Evolutionary conservation across 2,888 invertebrate genomes (phyloP), one percentile per base, ranked within the genome.

Genomic region (Drosophila incognita): DNA sequence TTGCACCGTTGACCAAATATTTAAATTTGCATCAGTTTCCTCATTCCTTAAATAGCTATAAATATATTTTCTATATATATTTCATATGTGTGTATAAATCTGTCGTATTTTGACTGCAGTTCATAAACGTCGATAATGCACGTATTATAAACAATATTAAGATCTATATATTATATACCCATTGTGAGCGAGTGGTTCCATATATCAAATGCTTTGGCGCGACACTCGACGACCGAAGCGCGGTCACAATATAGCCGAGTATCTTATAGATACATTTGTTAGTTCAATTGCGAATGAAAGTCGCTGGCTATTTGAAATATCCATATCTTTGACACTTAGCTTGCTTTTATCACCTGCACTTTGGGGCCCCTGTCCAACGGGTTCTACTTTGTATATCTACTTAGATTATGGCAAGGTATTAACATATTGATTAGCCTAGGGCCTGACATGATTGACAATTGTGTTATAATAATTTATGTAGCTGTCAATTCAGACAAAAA

Each of bases 391-490:
- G 18, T 21, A 13, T 13, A 46, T 46, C 1, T 35, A 52, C 49
- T 42, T 11, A 38, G 73, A 60, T 65, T 62, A 31, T 11, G 38
- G 57, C 53, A 36, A 21, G 54, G 51, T 53, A 89, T 87, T 85
- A 78, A 73, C 89, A 89, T 85, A 85, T 82, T 89, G 85, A 87
- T 89, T 85, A 80, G 89, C 85, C 85, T 82, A 87, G 82, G 89
- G 87, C 82, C 60, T 70, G 87, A 76, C 67, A 73, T 87, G 87
- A 87, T 87, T 87, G 87, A 87, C 87, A 87, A 89, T 86, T 90
- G 87, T 90, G 90, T 90, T 84, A 83, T 64, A 83, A 63, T 88
- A 83, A 87, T 90, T 87, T 90, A 87, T 87, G 89, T 87, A 70
- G 52, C 73, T 85, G 85, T 85, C 89, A 87, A 62, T 33, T 83